Conservation (phyloP, 2,888 invertebrate genomes). For the Brachyptera risi region DNA sequence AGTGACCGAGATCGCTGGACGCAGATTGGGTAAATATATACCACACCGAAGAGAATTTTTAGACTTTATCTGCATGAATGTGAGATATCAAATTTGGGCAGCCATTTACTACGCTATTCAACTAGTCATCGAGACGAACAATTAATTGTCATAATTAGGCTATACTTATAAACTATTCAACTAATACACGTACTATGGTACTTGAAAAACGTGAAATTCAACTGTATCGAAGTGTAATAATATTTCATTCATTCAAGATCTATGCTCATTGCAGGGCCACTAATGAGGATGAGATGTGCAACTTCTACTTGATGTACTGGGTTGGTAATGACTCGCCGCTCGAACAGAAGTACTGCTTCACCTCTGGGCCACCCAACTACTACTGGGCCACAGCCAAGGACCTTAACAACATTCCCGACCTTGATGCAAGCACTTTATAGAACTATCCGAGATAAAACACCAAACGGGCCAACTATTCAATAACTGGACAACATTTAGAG, state of each 20-base stretch:
- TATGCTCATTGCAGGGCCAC: slow-evolving; percentile 58
- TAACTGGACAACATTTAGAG: background rate
- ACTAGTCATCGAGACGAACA: too few species aligned
- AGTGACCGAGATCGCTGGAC: slow-evolving; percentile 63
- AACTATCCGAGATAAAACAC: background rate
- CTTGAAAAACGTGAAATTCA: too few species aligned
- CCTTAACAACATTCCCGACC: slow-evolving; percentile 71
- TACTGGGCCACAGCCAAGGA: slow-evolving; percentile 68
- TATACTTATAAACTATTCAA: too few species aligned
- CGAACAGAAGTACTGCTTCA: slow-evolving; percentile 76
- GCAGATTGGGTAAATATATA: slow-evolving; percentile 67
- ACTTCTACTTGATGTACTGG: slow-evolving; percentile 93
- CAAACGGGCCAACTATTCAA: background rate
- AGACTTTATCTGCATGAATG: too few species aligned
- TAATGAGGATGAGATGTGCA: slow-evolving; percentile 91
- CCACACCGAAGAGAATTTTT: too few species aligned
- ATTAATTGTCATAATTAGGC: too few species aligned
- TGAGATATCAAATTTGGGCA: too few species aligned
- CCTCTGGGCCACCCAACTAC: slow-evolving; percentile 77
- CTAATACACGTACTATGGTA: too few species aligned
- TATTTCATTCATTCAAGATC: too few species aligned
- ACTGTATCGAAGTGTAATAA: too few species aligned
- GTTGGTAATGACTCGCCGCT: slow-evolving; percentile 72
- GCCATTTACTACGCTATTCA: too few species aligned
- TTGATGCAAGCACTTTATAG: slow-evolving; percentile 57